A percentile compares a stretch with the other conserved stretches of the same genome.
Conservation (phyloP, 2,797 vertebrate genomes). For the Discoglossus pictus region DNA sequence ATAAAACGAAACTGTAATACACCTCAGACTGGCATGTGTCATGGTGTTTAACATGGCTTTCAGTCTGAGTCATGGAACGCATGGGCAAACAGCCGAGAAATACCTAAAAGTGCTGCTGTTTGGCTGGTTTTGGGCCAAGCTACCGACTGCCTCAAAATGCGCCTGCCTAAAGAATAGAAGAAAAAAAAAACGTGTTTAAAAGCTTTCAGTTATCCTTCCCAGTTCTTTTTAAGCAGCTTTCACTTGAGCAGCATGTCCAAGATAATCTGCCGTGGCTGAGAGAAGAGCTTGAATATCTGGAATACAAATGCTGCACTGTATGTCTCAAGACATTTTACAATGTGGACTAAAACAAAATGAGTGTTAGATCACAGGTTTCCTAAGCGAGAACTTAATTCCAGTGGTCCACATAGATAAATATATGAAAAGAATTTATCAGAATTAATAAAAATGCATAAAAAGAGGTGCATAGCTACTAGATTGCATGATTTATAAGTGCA, state of each 20-base stretch:
- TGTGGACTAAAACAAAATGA: too few species aligned
- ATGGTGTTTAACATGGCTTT: neutral
- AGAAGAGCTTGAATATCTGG: neutral
- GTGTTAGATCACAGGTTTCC: too few species aligned
- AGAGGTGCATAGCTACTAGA: too few species aligned
- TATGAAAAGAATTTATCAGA: too few species aligned
- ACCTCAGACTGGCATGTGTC: constrained; percentile 1
- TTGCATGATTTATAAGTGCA: too few species aligned
- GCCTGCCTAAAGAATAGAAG: neutral
- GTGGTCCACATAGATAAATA: too few species aligned
- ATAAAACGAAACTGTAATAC: too few species aligned
- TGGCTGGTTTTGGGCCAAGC: constrained; percentile 1
- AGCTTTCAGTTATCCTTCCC: neutral
- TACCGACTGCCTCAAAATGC: neutral
- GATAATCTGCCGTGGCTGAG: constrained; percentile 5
- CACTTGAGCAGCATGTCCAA: constrained; percentile 2
- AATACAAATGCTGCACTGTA: constrained; percentile 1
- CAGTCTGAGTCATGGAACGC: neutral
- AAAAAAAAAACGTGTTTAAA: neutral
- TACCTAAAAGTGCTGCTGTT: neutral
- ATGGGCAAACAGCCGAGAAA: neutral
- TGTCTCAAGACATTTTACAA: too few species aligned
- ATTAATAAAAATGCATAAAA: too few species aligned
- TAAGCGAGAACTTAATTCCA: too few species aligned
- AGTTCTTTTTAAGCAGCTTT: constrained; percentile 14